Evolutionary conservation across 2,797 vertebrate genomes (phyloP).

Genomic region (Gallirallus australis): DNA sequence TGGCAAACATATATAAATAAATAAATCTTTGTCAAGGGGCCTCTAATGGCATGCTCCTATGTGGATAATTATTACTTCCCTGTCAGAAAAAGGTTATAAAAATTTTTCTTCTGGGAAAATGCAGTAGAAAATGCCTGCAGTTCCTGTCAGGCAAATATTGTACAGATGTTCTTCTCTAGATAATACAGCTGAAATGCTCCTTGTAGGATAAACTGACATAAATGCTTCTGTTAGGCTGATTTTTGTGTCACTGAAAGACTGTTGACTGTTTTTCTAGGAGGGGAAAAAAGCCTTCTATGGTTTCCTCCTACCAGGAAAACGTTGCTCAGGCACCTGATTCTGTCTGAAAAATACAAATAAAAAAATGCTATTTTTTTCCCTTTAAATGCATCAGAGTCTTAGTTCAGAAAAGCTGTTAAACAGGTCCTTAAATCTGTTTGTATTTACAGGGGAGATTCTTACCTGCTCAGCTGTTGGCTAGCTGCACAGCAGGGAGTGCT

Average conservation of each 20-base stretch:
- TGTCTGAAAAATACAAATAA: neutral
- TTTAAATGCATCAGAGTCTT: neutral
- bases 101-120: constrained; percentile 65
- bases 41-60: constrained; percentile 44
- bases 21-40: constrained; percentile 44
- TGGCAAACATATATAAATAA: constrained; percentile 13
- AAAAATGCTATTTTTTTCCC: neutral
- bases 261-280: constrained; percentile 11
- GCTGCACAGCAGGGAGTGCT: neutral
- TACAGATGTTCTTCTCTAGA: constrained; percentile 60
- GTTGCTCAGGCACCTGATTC: neutral
- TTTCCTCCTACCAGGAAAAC: neutral
- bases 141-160: constrained; percentile 55
- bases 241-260: constrained; percentile 31
- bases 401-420: neutral
- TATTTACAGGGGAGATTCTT: neutral
- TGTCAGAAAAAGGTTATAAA: constrained; percentile 74
- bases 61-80: constrained; percentile 73
- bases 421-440: neutral
- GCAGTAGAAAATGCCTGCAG: neutral
- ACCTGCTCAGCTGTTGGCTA: neutral
- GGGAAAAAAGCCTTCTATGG: neutral
- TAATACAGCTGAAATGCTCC: constrained; percentile 47
- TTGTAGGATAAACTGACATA: constrained; percentile 62
- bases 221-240: constrained; percentile 42